Evolutionary conservation across 2,888 invertebrate genomes (phyloP), one percentile per base, ranked within the genome.

Genomic region (Erebia ligea): DNA sequence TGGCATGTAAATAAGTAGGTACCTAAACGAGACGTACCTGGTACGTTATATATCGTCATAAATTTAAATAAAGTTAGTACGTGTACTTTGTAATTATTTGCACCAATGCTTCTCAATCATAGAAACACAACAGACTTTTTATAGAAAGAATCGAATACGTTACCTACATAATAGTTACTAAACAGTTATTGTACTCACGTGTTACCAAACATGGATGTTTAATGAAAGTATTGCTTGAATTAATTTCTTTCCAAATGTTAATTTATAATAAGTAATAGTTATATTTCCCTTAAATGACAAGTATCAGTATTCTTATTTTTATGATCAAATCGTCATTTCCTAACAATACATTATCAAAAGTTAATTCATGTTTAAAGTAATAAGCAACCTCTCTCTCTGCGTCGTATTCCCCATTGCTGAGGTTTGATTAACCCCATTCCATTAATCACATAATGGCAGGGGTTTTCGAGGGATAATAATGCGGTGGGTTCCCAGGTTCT

Each of bases 1-100:
- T 48, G 25, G n/a, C 57, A 25, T 34, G 34, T 57, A 57, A 57
- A 57, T 57, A 15, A 11, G 15, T 19, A 62, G 21, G 19, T 61
- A 61, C 10, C 42, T 48, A 59, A 17, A 59, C 10, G 8, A 21
- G 8, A 21, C 45, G 48, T 21, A n/a, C 15, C 25, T 34, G 13
- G 54, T 34, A 34, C 10, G 17, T 54, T 19, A 10, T 4, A 15
- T 62, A 48, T 62, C 48, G 45, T 48, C 48, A 48, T 21, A 21
- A 21, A 21, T 62, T 25, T 48, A 48, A 62, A 62, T 62, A 62
- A 48, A 48, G 13, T 48, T 19, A 21, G 62, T 21, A 62, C 21
- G 48, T 48, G 9, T 54, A 54, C 10, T 54, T 19, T 17, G 54
- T 17, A 52, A 52, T 17, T 54, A 54, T 19, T 19, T 19, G 54